These are phyloP conservation scores for Acipenser oxyrinchus DNA, from an alignment of 2,797 vertebrate genomes.

Conservation along the genomic window DNA sequence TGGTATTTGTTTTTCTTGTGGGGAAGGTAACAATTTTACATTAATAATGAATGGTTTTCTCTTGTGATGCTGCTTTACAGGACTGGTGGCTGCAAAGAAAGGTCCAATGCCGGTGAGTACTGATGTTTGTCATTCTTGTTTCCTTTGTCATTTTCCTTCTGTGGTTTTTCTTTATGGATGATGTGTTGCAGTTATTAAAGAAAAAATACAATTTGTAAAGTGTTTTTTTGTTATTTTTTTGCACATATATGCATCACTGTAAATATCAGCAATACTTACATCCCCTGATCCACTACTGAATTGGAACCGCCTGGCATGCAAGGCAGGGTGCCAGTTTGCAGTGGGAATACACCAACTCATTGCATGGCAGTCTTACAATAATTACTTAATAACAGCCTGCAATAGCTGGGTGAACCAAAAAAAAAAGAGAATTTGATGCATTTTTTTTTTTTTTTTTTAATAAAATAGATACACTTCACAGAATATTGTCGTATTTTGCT, in stretches of 20 bases:
- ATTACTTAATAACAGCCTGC: not conserved
- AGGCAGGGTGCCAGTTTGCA: not conserved
- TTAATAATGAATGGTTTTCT: slow-evolving; percentile 63
- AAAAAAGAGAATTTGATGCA: too few species aligned
- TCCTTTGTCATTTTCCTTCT: slow-evolving; percentile 16
- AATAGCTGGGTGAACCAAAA: too few species aligned
- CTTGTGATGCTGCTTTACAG: slow-evolving; percentile 86
- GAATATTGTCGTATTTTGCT: too few species aligned
- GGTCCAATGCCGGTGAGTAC: slow-evolving; percentile 97
- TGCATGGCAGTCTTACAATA: not conserved
- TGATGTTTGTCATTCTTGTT: slow-evolving; percentile 21
- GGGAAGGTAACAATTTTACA: slow-evolving; percentile 58
- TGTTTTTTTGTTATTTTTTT: slow-evolving; percentile 11
- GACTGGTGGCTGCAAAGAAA: slow-evolving; percentile 93
- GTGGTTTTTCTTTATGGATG: slow-evolving; percentile 5
- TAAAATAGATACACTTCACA: too few species aligned
- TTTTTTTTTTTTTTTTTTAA: too few species aligned
- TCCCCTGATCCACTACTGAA: not conserved
- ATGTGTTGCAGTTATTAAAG: slow-evolving; percentile 7
- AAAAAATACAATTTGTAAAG: not conserved
- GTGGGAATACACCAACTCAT: not conserved
- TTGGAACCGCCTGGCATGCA: not conserved
- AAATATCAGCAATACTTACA: too few species aligned
- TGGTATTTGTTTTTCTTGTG: slow-evolving; percentile 43
- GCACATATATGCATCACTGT: too few species aligned